Evolutionary conservation across 2,113 vertebrate species (phyloP), one percentile per base, ranked within the genome.

Genomic region (Thryonomys swinderianus): DNA sequence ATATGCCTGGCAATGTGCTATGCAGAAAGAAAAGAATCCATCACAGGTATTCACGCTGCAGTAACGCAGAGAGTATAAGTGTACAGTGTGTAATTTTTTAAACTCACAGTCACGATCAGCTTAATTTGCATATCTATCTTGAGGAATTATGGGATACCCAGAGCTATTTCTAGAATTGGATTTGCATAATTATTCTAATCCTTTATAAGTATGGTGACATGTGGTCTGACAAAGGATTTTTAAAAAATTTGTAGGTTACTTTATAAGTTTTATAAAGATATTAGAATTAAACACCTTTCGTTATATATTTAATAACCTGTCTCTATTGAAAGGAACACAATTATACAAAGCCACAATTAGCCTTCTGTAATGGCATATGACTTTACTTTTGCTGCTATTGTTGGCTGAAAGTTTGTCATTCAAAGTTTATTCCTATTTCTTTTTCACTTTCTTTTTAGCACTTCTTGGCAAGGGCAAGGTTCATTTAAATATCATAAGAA

Each of bases 111-210:
- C 69, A 64, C 2, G 6, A 96, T 64, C 79, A 1, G 14, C 53
- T 83, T 86, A 66, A 94, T 97, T 96, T 96, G 91, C 95, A 96
- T 97, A 96, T 89, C 95, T 95, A 53, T 83, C 94, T 96, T 84
- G 91, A 96, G 96, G 96, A 95, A 97, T 96, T 95, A 89, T 97
- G 97, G 97, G 96, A 97, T 95, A 93, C 89, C 89, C 93, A 76
- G 89, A 97, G 94, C 95, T 97, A 97, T 97, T 97, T 97, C 96
- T 96, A 96, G 95, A 95, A 90, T 18, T 82, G 67, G 45, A 96
- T 97, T 97, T 97, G 93, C 97, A 97, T 97, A 97, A 97, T 95
- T 96, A 91, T 96, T 96, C 91, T 96, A 93, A 95, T 96, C 83
- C 64, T 97, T 97, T 95, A 59, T 95, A 80, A 96, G 59, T 80